phyloP scores from a whole-genome alignment of 2,888 invertebrate species.

The Volucella inflata region DNA sequence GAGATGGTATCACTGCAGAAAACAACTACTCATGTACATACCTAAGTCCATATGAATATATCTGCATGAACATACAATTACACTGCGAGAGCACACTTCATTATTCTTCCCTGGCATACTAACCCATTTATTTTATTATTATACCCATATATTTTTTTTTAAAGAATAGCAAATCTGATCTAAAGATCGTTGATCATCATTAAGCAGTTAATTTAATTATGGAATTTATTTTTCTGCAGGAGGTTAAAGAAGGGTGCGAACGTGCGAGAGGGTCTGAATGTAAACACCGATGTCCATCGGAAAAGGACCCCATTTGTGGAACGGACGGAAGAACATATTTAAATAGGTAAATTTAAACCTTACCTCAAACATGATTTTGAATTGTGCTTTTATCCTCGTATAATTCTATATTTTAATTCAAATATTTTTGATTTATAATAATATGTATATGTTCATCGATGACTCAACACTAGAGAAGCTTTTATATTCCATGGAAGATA shows the following conservation, averaged over 20 bases:
- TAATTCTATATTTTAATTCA: too few species aligned
- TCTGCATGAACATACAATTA: neutral
- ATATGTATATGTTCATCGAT: too few species aligned
- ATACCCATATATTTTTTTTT: neutral
- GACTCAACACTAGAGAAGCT: too few species aligned
- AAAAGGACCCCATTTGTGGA: conserved; percentile 94
- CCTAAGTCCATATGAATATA: too few species aligned
- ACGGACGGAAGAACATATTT: conserved; percentile 94
- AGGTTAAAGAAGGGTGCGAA: conserved; percentile 86
- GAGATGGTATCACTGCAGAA: conserved; percentile 15
- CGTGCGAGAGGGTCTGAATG: conserved; percentile 88
- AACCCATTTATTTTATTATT: conserved; percentile 45
- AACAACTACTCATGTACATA: neutral
- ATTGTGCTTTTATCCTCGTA: too few species aligned
- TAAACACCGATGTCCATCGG: conserved; percentile 90
- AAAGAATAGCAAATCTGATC: conserved; percentile 50
- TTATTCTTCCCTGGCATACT: conserved; percentile 64
- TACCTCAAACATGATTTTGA: too few species aligned
- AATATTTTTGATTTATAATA: too few species aligned
- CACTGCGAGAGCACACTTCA: conserved; percentile 20
- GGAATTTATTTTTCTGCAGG: conserved; percentile 78
- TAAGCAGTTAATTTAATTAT: conserved; percentile 41
- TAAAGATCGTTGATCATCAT: conserved; percentile 27
- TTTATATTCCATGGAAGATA: too few species aligned
- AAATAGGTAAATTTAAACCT: conserved; percentile 86